Evolutionary conservation across 2,888 invertebrate genomes (phyloP), one percentile per base, ranked within the genome.

Genomic region (Pycnomerus fuliginosus): DNA sequence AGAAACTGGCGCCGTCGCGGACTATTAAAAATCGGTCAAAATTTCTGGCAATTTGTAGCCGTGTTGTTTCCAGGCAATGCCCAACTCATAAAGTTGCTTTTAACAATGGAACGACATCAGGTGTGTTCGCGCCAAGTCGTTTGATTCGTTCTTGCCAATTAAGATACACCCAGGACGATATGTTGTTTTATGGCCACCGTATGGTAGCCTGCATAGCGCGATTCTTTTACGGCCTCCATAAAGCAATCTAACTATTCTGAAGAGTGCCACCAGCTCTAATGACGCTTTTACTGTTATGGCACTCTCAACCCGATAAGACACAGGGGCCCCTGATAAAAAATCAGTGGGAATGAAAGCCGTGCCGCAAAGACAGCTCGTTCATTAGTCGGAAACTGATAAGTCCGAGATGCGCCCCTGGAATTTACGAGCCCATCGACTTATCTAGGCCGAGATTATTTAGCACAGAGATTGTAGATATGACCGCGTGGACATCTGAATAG

Each of bases 61-160:
- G n/a, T n/a, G n/a, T n/a, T n/a, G n/a, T n/a, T n/a, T n/a, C n/a
- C n/a, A n/a, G n/a, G n/a, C n/a, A n/a, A n/a, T n/a, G n/a, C n/a
- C n/a, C n/a, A 47, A 37, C 49, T 50, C 53, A 48, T 57, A 57
- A 55, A 57, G 51, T 57, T 52, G 32, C 46, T 52, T 56, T 56
- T 52, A 55, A 59, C 60, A 61, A 60, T 61, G 56, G 57, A 48
- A 33, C 52, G 56, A 56, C 59, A 59, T 55, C 52, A 56, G 55
- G 62, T 61, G 60, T 61, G 60, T 51, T 52, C 48, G 48, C 49
- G 47, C 55, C 48, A 51, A 57, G 49, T 57, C 52, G 52, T 48
- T 49, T 53, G 61, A 61, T 61, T 59, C 58, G 54, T 58, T n/a
- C 57, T 58, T 58, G 61, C 61, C 64, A 64, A 64, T 64, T 64